Evolutionary conservation across 2,888 invertebrate genomes (phyloP), one percentile per base, ranked within the genome.

Genomic region (Apodemia duryi): DNA sequence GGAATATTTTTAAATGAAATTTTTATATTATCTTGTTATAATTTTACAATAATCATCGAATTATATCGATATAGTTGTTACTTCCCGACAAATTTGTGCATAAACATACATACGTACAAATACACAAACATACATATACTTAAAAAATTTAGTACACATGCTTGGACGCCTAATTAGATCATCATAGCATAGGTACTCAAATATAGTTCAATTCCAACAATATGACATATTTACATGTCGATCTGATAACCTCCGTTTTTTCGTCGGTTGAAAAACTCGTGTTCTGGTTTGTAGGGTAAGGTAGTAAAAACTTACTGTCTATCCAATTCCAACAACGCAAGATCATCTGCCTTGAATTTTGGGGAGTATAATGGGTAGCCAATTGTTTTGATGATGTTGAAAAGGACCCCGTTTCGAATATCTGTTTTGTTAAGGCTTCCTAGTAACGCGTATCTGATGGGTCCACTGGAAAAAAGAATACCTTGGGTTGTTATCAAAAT

Each of bases 281-380:
- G n/a, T 62, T 21, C 2, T 21, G 11, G 21, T 10, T 1, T 46
- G 28, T 49, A 5, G 62, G 21, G 21, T 9, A 43, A 43, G 49
- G 6, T 38, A 54, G 11, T 4, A 32, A 11, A 49, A 63, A 21
- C 68, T 63, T 63, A 72, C 73, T 49, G 64, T 57, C 67, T 66
- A 21, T 72, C 66, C 28, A 72, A 29, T 28, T 71, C 61, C n/a
- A 72, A 28, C 4, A 73, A 54, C 0, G 70, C 73, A 32, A 73
- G 69, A 13, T 72, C 72, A 28, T 71, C 62, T 9, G 11, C n/a
- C n/a, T 66, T 67, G 1, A 6, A 28, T 7, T 2, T n/a, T 7
- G 35, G 13, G 3, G 61, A 60, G 32, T 71, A 69, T 0, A 4
- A 1, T 3, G 66, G 66, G 52, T 72, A 64, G 0, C 66, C 62